Base-by-base conservation (phyloP, 1,140 invertebrate species). In the Caenorhabditis briggsae region DNA sequence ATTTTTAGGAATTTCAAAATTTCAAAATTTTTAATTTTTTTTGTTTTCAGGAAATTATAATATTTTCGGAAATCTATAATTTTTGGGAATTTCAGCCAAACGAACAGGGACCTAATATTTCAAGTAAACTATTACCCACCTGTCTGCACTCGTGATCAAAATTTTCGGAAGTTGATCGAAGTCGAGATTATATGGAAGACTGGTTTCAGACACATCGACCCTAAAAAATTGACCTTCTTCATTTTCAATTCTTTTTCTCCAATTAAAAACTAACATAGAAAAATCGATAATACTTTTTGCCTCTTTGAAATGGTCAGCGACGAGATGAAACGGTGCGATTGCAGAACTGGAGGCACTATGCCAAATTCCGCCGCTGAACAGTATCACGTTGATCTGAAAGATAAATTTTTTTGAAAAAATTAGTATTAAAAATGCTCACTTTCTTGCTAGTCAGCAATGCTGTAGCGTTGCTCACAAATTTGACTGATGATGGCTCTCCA, bases 271-370 rank as follows among this genome's bases (percentile, higher is more conserved):
- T 43, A 7, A 78, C 70, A 78, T 78, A 8, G 70, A 78, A 78
- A 78, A 78, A 50, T 78, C 70, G 0, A 78, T 78, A 0, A 78
- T 5, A 50, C 23, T 78, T 14, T n/a, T 50, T 9, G 70, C 48
- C n/a, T 78, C 70, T 23, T 25, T 50, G 18, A 78, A 78, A 41
- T 78, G 70, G 50, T 78, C 23, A 9, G 70, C 70, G 16, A 78
- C 70, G 9, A 78, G 70, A 50, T 78, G 70, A 50, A 78, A 78
- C 23, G 70, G 70, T 6, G 70, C 70, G 20, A 78, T 78, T 0
- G 70, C 70, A 0, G 70, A 78, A 78, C 70, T 78, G 0, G 70
- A 78, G 9, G 70, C 43, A 18, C 70, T 78, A 78, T 78, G 70
- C 70, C 70, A 78, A 11, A 78, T 78, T 11, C 70, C 70, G 20